phyloP scores from a whole-genome alignment of 2,888 invertebrate genomes.

The Tenthredo scrophulariae region DNA sequence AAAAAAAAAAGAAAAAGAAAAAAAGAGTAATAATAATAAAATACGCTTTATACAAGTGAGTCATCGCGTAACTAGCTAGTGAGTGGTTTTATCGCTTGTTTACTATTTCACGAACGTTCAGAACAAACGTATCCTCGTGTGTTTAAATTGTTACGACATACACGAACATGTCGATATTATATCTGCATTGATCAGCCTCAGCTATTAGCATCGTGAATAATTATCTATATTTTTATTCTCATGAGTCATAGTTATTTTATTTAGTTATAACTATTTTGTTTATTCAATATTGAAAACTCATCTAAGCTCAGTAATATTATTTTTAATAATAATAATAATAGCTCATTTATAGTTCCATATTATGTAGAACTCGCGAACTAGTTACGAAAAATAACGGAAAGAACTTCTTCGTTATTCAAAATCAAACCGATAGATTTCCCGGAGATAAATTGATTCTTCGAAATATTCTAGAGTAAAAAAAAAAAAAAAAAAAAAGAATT shows the following conservation, averaged over 20 bases:
- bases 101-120: slow-evolving; percentile 16
- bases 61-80: background rate
- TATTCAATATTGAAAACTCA: background rate
- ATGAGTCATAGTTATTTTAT: background rate
- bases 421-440: too few species aligned
- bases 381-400: background rate
- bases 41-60: slow-evolving; percentile 6
- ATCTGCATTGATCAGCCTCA: background rate
- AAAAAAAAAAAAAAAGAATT: background rate
- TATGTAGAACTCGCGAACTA: background rate
- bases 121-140: background rate
- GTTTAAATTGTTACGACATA: background rate
- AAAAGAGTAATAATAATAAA: background rate
- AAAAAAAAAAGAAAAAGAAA: background rate
- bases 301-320: background rate
- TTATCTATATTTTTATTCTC: background rate
- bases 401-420: too few species aligned
- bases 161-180: background rate
- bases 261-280: background rate
- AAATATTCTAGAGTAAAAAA: background rate
- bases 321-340: background rate
- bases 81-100: slow-evolving; percentile 26
- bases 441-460: background rate
- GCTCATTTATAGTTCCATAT: background rate
- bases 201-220: background rate